Evolutionary conservation across 2,797 vertebrate species (phyloP).

Genomic region (Helarctos malayanus): DNA sequence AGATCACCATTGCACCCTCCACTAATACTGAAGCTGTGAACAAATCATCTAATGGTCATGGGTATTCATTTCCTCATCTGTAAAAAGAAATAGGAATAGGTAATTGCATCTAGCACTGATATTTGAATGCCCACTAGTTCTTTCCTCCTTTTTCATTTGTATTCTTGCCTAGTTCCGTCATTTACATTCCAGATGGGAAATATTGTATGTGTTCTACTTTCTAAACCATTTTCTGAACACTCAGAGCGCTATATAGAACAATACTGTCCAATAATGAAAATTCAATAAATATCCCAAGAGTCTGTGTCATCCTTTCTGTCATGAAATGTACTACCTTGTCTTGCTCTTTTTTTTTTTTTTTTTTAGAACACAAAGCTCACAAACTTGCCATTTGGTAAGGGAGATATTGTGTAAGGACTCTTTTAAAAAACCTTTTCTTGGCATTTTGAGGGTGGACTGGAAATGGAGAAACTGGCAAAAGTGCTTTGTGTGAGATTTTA

Average conservation of each 20-base stretch:
- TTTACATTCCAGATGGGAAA: conserved; percentile 23
- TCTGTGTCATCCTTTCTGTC: neutral
- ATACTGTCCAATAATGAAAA: conserved; percentile 17
- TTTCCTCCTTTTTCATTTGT: conserved; percentile 23
- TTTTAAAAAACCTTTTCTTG: neutral
- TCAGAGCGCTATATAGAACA: neutral
- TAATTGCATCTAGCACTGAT: neutral
- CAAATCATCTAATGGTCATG: neutral
- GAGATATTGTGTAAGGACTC: neutral
- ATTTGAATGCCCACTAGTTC: neutral
- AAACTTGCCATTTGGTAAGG: neutral
- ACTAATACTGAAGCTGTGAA: neutral
- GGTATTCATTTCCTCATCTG: neutral
- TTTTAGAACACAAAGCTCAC: neutral
- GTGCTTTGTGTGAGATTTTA: neutral
- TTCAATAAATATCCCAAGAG: neutral
- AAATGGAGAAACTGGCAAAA: neutral
- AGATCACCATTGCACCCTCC: neutral
- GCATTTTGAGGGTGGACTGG: neutral
- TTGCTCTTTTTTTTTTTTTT: conserved; percentile 28
- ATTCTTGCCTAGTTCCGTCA: neutral
- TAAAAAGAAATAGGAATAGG: neutral
- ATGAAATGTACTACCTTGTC: neutral
- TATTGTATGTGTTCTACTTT: neutral
- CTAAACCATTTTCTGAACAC: conserved; percentile 57